Percentiles rank a stretch among this genome's conserved stretches.
These are phyloP conservation scores for Ellobium chinense DNA, from an alignment of 2,888 invertebrate genomes.

Conservation along the genomic window DNA sequence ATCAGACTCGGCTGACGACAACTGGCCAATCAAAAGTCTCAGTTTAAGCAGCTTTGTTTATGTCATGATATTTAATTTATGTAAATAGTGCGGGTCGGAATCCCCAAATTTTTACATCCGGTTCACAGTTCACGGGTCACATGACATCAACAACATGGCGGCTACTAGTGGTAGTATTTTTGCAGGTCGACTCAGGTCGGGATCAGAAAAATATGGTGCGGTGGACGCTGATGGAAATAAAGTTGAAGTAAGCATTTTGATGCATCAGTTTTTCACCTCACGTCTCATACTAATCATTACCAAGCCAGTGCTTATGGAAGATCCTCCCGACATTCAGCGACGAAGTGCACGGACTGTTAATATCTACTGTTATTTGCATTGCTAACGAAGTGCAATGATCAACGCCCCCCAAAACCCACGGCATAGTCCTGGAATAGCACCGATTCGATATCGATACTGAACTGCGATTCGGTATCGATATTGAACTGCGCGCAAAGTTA, in stretches of 20 bases:
- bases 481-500: no score
- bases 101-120: slow-evolving; percentile 30
- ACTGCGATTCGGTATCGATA: no score
- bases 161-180: slow-evolving; percentile 69
- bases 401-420: no score
- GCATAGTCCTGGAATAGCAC: no score
- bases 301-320: no score
- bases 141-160: slow-evolving; percentile 61
- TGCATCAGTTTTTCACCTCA: no score
- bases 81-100: slow-evolving; percentile 26
- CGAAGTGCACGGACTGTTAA: no score
- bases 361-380: no score
- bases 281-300: no score
- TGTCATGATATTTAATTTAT: background rate
- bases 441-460: no score
- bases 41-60: background rate
- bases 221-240: slow-evolving; percentile 75
- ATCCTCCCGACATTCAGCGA: no score
- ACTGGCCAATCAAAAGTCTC: slow-evolving; percentile 63
- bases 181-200: slow-evolving; percentile 66
- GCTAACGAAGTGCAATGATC: no score
- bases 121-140: slow-evolving; percentile 40
- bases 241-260: slow-evolving; percentile 66
- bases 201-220: slow-evolving; percentile 60
- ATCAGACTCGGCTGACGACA: slow-evolving; percentile 56